These are phyloP conservation scores for Coregonus suidteri DNA, from an alignment of 2,797 vertebrate genomes.

Conservation along the genomic window DNA sequence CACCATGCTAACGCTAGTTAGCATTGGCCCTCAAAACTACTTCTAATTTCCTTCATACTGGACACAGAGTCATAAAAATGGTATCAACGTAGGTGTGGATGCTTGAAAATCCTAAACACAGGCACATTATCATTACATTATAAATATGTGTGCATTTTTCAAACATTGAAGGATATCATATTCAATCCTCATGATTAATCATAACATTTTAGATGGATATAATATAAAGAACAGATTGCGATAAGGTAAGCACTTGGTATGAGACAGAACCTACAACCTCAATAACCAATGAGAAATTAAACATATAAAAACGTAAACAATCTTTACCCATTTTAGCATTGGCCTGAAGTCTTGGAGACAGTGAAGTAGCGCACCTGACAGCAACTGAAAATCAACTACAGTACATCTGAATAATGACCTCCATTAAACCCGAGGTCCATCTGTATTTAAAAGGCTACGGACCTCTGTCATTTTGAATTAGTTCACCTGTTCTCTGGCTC, in stretches of 20 bases:
- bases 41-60: no score
- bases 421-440: slow-evolving; percentile 19
- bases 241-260: slow-evolving; percentile 44
- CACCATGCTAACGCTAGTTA: no score
- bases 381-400: background rate
- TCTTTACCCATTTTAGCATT: background rate
- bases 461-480: slow-evolving; percentile 26
- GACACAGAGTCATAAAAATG: no score
- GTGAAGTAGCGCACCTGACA: background rate
- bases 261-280: slow-evolving; percentile 58
- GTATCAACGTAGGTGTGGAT: background rate
- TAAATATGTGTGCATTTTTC: slow-evolving; percentile 18
- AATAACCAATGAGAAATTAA: slow-evolving; percentile 44
- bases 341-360: background rate
- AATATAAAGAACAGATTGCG: slow-evolving; percentile 56
- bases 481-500: slow-evolving; percentile 6
- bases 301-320: background rate
- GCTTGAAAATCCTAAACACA: background rate
- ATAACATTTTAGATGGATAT: slow-evolving; percentile 41
- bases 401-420: background rate
- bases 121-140: slow-evolving; percentile 46
- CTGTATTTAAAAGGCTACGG: background rate
- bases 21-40: no score
- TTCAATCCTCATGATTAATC: slow-evolving; percentile 67
- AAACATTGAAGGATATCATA: slow-evolving; percentile 23